Conservation (phyloP, 2,888 invertebrate genomes). For the Macrophya annulata region DNA sequence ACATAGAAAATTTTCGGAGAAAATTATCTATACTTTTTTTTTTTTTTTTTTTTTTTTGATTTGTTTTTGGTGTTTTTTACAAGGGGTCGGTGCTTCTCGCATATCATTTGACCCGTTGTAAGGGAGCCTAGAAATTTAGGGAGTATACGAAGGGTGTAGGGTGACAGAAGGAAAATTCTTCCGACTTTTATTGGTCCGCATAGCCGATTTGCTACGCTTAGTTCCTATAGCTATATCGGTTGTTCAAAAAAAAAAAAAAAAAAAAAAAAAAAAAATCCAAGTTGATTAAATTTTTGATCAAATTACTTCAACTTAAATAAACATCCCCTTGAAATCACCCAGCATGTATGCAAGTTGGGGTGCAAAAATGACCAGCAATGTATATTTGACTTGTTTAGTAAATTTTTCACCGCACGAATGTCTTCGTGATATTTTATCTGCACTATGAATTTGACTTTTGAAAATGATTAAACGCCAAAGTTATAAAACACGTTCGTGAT, state of each 20-base stretch:
- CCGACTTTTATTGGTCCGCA: slow-evolving; percentile 75
- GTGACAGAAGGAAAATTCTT: slow-evolving; percentile 67
- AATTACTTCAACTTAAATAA: slow-evolving; percentile 79
- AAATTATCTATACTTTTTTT: neutral
- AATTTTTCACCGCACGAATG: neutral
- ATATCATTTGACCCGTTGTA: slow-evolving; percentile 32
- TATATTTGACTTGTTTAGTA: slow-evolving; percentile 66
- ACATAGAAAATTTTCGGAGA: no score
- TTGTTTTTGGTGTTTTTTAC: neutral
- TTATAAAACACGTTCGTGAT: no score
- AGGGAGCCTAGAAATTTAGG: neutral
- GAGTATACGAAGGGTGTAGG: slow-evolving; percentile 29
- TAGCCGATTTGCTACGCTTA: slow-evolving; percentile 75
- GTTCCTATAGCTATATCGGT: slow-evolving; percentile 62
- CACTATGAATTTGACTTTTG: no score
- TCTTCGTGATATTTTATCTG: neutral
- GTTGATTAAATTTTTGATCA: slow-evolving; percentile 80
- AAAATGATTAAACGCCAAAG: no score
- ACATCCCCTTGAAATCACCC: slow-evolving; percentile 69
- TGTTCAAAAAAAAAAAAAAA: no score
- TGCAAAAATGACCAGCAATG: slow-evolving; percentile 55
- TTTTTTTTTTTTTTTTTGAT: neutral
- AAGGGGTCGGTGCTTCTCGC: neutral
- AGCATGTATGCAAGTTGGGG: neutral
- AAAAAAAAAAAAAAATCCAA: no score